Percentiles rank a stretch among this genome's conserved stretches.
Evolutionary conservation across 2,888 invertebrate species (phyloP).

Genomic region (Heliconius hortense): DNA sequence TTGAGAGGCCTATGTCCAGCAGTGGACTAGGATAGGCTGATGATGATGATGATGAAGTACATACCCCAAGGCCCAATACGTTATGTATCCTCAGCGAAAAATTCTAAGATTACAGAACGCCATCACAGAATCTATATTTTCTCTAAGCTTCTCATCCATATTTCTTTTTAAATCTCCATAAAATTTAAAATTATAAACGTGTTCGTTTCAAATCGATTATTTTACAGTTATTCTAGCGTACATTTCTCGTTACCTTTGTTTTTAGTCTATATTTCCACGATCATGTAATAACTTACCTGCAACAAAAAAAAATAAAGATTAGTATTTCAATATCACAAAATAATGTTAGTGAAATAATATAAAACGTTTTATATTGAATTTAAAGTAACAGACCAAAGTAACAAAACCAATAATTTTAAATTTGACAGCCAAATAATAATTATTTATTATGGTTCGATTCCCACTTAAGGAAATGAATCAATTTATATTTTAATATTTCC

Average conservation of each 20-base stretch:
- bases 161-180: not conserved
- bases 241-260: too few relatives aligned
- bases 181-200: not conserved
- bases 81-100: not conserved
- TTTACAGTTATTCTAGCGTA: not conserved
- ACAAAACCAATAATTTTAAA: too few relatives aligned
- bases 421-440: too few relatives aligned
- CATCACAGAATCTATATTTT: not conserved
- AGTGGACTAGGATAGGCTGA: too few relatives aligned
- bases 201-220: not conserved
- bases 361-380: too few relatives aligned
- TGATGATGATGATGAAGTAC: too few relatives aligned
- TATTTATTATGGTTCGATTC: too few relatives aligned
- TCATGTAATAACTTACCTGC: not conserved
- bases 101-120: not conserved
- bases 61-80: too few relatives aligned
- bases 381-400: too few relatives aligned
- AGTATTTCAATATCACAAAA: not conserved
- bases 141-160: not conserved
- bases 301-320: not conserved
- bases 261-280: not conserved
- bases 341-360: not conserved
- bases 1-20: too few relatives aligned
- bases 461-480: too few relatives aligned
- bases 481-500: too few relatives aligned